A percentile compares a stretch with the other conserved stretches of the same genome.
These are phyloP conservation scores for Oedothorax gibbosus DNA, from an alignment of 1,140 invertebrate genomes.

Conservation along the genomic window DNA sequence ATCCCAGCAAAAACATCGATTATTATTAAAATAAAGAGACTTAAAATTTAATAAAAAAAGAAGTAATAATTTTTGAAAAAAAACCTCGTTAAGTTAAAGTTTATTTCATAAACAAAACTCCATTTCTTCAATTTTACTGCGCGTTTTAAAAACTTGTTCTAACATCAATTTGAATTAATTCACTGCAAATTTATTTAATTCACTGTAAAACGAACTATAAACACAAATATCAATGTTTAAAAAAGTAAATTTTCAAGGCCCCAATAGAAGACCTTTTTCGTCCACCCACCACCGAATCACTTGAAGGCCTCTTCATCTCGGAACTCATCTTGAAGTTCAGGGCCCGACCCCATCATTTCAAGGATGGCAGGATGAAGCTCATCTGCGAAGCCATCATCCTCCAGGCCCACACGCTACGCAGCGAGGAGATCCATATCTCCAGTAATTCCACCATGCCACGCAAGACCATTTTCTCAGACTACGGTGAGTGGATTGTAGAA, in stretches of 20 bases:
- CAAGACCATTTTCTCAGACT: slow-evolving; percentile 5
- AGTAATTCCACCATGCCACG: slow-evolving; percentile 11
- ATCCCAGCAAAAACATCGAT: too few species aligned
- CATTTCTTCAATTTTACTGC: too few species aligned
- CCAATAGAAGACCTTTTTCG: slow-evolving; percentile 1
- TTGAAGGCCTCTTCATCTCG: slow-evolving; percentile 29
- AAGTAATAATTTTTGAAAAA: too few species aligned
- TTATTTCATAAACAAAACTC: too few species aligned
- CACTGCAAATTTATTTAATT: too few species aligned
- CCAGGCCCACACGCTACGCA: slow-evolving; percentile 32
- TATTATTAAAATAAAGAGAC: too few species aligned
- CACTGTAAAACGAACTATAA: too few species aligned
- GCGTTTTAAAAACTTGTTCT: too few species aligned
- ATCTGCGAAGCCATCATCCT: slow-evolving; percentile 51
- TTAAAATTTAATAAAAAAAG: too few species aligned
- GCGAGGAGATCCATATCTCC: slow-evolving; percentile 45
- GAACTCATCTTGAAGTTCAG: slow-evolving; percentile 18
- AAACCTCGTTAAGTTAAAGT: too few species aligned
- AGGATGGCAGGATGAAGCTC: slow-evolving; percentile 30
- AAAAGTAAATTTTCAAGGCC: slow-evolving; percentile 16
- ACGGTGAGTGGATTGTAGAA: neutral
- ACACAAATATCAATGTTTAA: neutral
- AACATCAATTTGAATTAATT: too few species aligned
- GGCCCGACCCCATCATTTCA: slow-evolving; percentile 33
- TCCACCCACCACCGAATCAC: neutral